A percentile compares a stretch with the other conserved stretches of the same genome.
Conservation (phyloP, 2,113 vertebrate species). For the Catagonus wagneri region DNA sequence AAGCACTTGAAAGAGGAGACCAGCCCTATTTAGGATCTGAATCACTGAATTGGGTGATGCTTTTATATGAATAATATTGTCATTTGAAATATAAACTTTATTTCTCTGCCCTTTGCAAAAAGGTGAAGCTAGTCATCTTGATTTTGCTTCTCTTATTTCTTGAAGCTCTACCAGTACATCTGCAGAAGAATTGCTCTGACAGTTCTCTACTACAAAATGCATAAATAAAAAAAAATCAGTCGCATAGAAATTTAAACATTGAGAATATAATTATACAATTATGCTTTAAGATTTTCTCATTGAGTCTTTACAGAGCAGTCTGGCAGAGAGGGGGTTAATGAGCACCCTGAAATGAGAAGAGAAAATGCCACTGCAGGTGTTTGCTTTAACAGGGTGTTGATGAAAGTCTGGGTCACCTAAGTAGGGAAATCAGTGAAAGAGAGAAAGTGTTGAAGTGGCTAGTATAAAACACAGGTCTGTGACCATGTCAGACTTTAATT, state of each 20-base stretch:
- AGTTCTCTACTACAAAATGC: not conserved
- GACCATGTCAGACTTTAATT: not conserved
- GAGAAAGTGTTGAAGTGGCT: not conserved
- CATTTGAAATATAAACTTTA: conserved; percentile 6
- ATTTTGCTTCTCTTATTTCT: conserved; percentile 22
- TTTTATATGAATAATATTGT: not conserved
- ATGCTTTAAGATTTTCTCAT: conserved; percentile 25
- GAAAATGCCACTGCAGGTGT: not conserved
- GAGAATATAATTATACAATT: conserved; percentile 6
- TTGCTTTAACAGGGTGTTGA: not conserved
- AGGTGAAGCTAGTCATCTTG: not conserved
- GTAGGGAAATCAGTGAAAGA: not conserved
- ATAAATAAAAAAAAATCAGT: conserved; percentile 27
- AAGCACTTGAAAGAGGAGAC: not conserved
- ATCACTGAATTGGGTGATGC: conserved; percentile 10
- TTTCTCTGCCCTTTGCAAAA: conserved; percentile 6
- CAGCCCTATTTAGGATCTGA: not conserved
- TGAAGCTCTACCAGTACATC: not conserved
- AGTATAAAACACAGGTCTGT: not conserved
- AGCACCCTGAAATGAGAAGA: not conserved
- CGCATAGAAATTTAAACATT: conserved; percentile 19
- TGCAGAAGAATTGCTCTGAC: not conserved
- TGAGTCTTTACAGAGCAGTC: conserved; percentile 23
- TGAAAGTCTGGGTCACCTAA: not conserved
- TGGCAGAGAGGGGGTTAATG: not conserved